Percentiles rank a stretch among this genome's conserved stretches.
phyloP scores from a whole-genome alignment of 2,113 vertebrate species.

The Datnioides undecimradiatus region DNA sequence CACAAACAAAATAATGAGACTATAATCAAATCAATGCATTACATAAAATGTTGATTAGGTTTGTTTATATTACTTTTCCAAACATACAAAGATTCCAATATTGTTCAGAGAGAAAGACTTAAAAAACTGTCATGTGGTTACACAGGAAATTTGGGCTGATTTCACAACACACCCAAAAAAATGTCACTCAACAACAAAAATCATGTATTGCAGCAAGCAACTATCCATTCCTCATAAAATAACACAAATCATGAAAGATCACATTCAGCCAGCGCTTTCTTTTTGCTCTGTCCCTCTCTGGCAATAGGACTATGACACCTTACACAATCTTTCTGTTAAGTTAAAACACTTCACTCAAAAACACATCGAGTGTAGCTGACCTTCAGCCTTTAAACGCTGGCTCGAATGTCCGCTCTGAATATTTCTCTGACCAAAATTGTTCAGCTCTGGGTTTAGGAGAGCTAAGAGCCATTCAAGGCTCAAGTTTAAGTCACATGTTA shows the following conservation, averaged over 20 bases:
- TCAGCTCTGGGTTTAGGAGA: conserved; percentile 4
- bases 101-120: not conserved
- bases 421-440: not conserved
- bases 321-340: not conserved
- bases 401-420: not conserved
- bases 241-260: not conserved
- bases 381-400: not conserved
- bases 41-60: not conserved
- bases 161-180: conserved; percentile 12
- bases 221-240: not conserved
- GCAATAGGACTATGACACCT: not conserved
- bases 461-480: conserved; percentile 1
- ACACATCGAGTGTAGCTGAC: not conserved
- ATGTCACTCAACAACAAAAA: not conserved
- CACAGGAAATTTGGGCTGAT: not conserved
- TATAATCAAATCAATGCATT: not conserved
- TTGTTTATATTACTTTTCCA: not conserved
- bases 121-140: not conserved
- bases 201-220: not conserved
- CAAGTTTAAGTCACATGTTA: not conserved
- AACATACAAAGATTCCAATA: not conserved
- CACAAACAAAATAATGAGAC: not conserved
- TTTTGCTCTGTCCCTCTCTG: not conserved
- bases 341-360: not conserved
- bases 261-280: not conserved